phyloP scores from a whole-genome alignment of 2,113 vertebrate species.

The Aramus guarauna region DNA sequence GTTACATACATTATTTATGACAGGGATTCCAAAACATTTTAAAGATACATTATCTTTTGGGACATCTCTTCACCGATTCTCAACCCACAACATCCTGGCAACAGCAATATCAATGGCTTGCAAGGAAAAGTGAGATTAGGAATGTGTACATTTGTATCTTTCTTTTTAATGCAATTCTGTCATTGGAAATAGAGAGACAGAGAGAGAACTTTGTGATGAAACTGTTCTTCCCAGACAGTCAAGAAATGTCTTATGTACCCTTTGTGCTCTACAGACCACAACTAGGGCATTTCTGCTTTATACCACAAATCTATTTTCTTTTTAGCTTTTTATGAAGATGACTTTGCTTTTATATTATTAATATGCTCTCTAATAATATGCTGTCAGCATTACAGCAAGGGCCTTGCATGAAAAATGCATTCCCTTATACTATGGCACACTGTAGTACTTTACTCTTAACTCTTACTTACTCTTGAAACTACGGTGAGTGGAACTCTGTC shows the following conservation, averaged over 20 bases:
- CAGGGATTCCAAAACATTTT: slow-evolving; percentile 15
- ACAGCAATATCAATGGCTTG: background rate
- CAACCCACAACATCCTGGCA: background rate
- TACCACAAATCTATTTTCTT: slow-evolving; percentile 6
- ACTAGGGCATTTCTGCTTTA: background rate
- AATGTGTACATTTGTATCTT: background rate
- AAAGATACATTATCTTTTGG: slow-evolving; percentile 5
- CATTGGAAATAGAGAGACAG: background rate
- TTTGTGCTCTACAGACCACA: slow-evolving; percentile 43
- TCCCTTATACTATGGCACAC: background rate
- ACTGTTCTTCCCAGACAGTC: background rate
- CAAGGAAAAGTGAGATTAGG: slow-evolving; percentile 4
- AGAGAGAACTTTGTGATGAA: background rate
- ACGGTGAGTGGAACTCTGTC: background rate
- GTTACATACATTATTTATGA: slow-evolving; percentile 10
- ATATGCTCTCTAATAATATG: background rate
- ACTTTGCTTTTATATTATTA: slow-evolving; percentile 17
- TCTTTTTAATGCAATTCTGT: slow-evolving; percentile 6
- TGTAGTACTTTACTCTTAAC: background rate
- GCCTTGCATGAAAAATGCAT: background rate
- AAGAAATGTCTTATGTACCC: background rate
- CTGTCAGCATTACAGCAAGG: background rate
- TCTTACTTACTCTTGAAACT: background rate
- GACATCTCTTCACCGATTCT: slow-evolving; percentile 1
- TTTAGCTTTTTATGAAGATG: slow-evolving; percentile 16